Evolutionary conservation across 2,113 vertebrate genomes (phyloP), one percentile per base, ranked within the genome.

Genomic region (Oreochromis spilurus): DNA sequence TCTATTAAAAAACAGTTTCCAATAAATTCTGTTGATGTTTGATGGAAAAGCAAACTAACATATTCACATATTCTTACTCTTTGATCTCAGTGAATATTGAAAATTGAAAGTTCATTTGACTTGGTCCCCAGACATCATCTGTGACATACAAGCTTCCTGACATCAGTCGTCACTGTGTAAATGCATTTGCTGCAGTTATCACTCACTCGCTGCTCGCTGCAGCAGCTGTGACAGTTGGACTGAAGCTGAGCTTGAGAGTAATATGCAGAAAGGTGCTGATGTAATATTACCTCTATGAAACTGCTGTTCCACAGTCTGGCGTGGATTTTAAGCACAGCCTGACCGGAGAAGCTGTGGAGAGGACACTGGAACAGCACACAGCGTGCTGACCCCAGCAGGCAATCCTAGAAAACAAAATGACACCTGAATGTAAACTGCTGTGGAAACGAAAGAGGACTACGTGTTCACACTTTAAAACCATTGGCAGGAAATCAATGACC

Each of bases 251-350:
- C 16, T 26, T 48, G 6, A 53, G 75, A 45, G 52, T 62, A 38
- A 85, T 36, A 9, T 0, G 29, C 50, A 65, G 2, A 53, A 7
- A 85, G 38, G 21, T 54, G 29, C 36, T 48, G 45, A 62, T 67
- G 54, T 38, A 45, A 9, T 70, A 26, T 77, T 52, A 77, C 98
- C 97, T 99, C 98, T 85, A 98, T 96, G 89, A 99, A 99, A 16
- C 97, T 99, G 94, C 97, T 96, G 94, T 99, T 99, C 98, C 98
- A 99, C 78, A 99, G 94, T 14, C 97, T 95, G 17, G 97, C 98
- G 21, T 96, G 96, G 26, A 98, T 95, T 0, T 90, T 97, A 77
- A 99, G 95, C 77, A 96, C 93, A 0, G 97, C 96, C 0, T 95
- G 94, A 0, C 97, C 97, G n/a, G 98, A 97, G 40, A 99, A 97